A percentile compares a stretch with the other conserved stretches of the same genome.
phyloP scores from a whole-genome alignment of 1,140 invertebrate genomes.

The Parapsyche elsis region DNA sequence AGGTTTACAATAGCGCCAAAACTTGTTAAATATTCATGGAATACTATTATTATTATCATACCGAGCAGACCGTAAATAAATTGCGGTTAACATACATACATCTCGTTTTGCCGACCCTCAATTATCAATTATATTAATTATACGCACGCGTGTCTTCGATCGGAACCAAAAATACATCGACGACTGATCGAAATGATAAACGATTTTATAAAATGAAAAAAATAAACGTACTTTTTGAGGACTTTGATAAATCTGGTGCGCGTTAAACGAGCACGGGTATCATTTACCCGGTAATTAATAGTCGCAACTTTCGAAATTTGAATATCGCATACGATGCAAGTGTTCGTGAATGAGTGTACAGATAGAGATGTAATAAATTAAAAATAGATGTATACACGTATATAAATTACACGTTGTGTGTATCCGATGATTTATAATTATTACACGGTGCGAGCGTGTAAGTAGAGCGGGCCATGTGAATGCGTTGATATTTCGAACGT shows the following conservation, averaged over 20 bases:
- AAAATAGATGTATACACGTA: neutral
- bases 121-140: too few relatives aligned
- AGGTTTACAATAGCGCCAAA: too few relatives aligned
- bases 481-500: neutral
- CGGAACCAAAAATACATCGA: too few relatives aligned
- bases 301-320: neutral
- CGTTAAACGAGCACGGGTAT: neutral
- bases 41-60: too few relatives aligned
- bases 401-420: neutral
- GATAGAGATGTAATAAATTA: constrained; percentile 1
- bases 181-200: too few relatives aligned
- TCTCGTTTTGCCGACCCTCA: too few relatives aligned
- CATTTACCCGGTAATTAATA: neutral
- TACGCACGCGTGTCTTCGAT: too few relatives aligned
- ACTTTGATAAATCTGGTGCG: neutral
- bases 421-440: constrained; percentile 6
- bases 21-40: too few relatives aligned
- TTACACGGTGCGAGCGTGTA: neutral
- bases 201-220: too few relatives aligned
- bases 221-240: too few relatives aligned
- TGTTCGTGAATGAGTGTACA: neutral
- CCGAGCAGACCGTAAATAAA: too few relatives aligned
- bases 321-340: neutral
- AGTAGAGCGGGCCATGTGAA: neutral
- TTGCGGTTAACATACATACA: too few relatives aligned